Conservation (phyloP, 1,140 invertebrate genomes). For the Pissodes strobi region DNA sequence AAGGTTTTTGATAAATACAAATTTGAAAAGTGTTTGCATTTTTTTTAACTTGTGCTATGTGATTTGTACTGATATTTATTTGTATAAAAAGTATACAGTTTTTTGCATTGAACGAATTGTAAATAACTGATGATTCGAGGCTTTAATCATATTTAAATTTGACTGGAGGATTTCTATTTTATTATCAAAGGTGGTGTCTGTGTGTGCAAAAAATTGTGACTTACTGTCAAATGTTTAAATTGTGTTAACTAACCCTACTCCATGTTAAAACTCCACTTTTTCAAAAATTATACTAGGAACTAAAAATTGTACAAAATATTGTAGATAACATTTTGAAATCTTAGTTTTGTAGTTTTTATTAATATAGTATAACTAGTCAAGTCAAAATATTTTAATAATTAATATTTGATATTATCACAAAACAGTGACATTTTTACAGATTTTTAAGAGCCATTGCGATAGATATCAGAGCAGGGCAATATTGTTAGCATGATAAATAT, state of each 20-base stretch:
- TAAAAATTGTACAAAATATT: constrained; percentile 49
- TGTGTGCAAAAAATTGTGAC: constrained; percentile 17
- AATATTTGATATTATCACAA: constrained; percentile 35
- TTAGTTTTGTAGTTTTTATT: constrained; percentile 37
- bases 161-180: not conserved
- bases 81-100: constrained; percentile 6
- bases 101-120: constrained; percentile 12
- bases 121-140: constrained; percentile 2
- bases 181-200: constrained; percentile 4
- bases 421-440: constrained; percentile 12
- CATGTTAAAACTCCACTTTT: constrained; percentile 43
- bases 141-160: not conserved
- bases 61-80: not conserved
- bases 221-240: constrained; percentile 6
- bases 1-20: not conserved
- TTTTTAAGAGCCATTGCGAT: not conserved
- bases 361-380: constrained; percentile 51
- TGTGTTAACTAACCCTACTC: constrained; percentile 32
- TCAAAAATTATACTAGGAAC: constrained; percentile 40
- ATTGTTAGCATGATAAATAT: not conserved
- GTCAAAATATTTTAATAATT: constrained; percentile 47
- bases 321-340: constrained; percentile 55
- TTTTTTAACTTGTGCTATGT: not conserved
- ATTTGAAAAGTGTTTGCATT: not conserved
- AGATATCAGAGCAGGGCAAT: not conserved